Evolutionary conservation across 2,888 invertebrate genomes (phyloP).

Genomic region (Sesamia inferens): DNA sequence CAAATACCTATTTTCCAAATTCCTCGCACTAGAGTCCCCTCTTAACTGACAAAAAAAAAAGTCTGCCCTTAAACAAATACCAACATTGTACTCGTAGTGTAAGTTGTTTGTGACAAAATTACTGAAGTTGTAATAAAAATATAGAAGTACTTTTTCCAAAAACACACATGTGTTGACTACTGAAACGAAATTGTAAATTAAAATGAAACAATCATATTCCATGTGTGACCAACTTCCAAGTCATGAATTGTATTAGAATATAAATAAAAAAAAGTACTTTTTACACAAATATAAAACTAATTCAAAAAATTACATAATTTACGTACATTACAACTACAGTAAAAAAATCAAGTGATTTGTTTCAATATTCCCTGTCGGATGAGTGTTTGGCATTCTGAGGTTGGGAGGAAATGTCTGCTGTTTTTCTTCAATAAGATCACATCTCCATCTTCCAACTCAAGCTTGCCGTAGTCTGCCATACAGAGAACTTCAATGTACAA

Average conservation of each 20-base stretch:
- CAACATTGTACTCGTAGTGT: background rate
- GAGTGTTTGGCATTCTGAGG: constrained; percentile 96
- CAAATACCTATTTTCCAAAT: too few species aligned
- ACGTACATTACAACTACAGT: background rate
- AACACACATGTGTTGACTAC: background rate
- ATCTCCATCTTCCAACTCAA: constrained; percentile 98
- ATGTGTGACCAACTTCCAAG: background rate
- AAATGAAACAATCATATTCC: background rate
- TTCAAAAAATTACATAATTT: constrained; percentile 7
- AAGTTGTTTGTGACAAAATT: background rate
- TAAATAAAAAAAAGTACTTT: constrained; percentile 6
- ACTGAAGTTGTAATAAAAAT: background rate
- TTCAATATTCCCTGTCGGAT: constrained; percentile 97
- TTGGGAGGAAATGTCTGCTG: constrained; percentile 96
- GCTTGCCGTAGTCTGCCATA: constrained; percentile 96
- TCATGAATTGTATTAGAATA: background rate
- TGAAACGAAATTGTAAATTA: background rate
- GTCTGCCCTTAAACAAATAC: background rate
- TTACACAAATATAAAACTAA: constrained; percentile 14
- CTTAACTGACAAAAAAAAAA: too few species aligned
- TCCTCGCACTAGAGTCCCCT: too few species aligned
- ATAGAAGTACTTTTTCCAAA: background rate
- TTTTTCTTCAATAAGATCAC: constrained; percentile 96
- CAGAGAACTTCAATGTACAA: constrained; percentile 98
- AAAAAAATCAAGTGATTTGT: constrained; percentile 88